Conservation (phyloP, 2,888 invertebrate genomes). For the Seira musarum region DNA sequence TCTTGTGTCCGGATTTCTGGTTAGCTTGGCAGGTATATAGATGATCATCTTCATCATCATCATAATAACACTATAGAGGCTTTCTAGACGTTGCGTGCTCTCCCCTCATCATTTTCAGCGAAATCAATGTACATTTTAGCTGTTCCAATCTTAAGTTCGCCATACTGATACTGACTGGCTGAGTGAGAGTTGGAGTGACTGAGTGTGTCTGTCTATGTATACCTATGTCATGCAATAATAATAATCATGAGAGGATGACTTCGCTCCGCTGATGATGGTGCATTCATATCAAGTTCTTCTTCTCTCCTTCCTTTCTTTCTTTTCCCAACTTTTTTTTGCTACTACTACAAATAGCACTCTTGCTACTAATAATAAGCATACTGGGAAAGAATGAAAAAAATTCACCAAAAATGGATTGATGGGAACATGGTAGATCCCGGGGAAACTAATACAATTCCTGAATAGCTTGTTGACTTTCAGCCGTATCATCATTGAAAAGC, state of each 20-base stretch:
- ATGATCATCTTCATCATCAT: slow-evolving; percentile 36
- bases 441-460: too few species aligned
- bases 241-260: slow-evolving; percentile 11
- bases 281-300: slow-evolving; percentile 22
- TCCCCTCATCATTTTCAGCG: slow-evolving; percentile 50
- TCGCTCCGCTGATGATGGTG: neutral
- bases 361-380: too few species aligned
- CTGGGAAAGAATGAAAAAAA: too few species aligned
- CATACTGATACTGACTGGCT: too few species aligned
- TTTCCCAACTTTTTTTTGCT: neutral
- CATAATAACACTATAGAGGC: slow-evolving; percentile 43
- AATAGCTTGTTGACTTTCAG: slow-evolving; percentile 52
- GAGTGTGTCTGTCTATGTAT: neutral
- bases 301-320: neutral
- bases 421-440: too few species aligned
- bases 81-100: slow-evolving; percentile 46
- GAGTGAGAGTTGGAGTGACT: too few species aligned
- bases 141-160: slow-evolving; percentile 37
- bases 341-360: neutral
- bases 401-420: too few species aligned
- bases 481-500: slow-evolving; percentile 23
- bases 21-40: slow-evolving; percentile 50
- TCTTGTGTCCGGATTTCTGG: slow-evolving; percentile 48
- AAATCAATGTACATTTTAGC: slow-evolving; percentile 45
- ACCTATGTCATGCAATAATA: slow-evolving; percentile 11